Evolutionary conservation across 2,888 invertebrate species (phyloP).

Genomic region (Limnephilus marmoratus): DNA sequence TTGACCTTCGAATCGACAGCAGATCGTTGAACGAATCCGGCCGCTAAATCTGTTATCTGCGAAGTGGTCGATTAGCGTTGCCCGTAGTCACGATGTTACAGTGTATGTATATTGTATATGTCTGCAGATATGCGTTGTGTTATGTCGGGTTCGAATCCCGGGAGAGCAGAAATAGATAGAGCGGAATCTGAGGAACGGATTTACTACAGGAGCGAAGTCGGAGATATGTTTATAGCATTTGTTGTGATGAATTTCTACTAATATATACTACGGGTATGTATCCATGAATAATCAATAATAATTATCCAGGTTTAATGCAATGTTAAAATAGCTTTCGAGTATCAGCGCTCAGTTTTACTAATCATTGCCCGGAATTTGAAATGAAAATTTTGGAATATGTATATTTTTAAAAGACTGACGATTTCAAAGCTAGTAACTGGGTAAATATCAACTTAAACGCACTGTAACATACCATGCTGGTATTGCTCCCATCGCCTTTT

Average conservation of each 20-base stretch:
- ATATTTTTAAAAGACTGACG: too few species aligned
- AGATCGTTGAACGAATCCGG: not conserved
- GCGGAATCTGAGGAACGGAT: slow-evolving; percentile 18
- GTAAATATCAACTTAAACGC: too few species aligned
- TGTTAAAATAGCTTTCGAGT: too few species aligned
- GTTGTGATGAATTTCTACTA: not conserved
- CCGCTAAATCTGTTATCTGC: slow-evolving; percentile 7
- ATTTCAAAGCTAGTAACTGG: too few species aligned
- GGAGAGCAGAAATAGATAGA: slow-evolving; percentile 50
- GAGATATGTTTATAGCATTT: not conserved
- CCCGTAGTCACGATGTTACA: not conserved
- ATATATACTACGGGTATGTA: too few species aligned
- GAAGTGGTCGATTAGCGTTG: slow-evolving; percentile 33
- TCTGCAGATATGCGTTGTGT: not conserved
- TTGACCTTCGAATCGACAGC: slow-evolving; percentile 28
- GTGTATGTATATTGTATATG: not conserved
- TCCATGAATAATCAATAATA: too few species aligned
- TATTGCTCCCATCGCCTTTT: too few species aligned
- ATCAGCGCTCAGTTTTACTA: too few species aligned
- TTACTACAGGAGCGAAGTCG: not conserved
- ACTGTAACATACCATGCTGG: too few species aligned
- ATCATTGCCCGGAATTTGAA: too few species aligned
- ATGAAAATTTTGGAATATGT: too few species aligned
- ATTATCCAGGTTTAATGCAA: too few species aligned
- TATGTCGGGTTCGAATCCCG: slow-evolving; percentile 30